phyloP scores from a whole-genome alignment of 2,113 vertebrate genomes.

The Saguinus imperator region DNA sequence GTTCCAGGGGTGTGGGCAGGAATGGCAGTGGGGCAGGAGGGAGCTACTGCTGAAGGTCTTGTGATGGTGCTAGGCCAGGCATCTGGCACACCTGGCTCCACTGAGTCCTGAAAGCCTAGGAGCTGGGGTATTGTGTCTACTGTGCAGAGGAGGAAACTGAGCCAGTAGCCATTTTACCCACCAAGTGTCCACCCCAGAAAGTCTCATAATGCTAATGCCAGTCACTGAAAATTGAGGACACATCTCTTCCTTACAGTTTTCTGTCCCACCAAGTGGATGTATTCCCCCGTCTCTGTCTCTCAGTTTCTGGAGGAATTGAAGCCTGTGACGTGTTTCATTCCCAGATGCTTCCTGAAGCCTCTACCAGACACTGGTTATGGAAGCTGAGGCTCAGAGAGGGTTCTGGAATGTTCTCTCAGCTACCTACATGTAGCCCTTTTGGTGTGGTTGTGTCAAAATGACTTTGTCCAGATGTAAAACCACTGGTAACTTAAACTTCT shows the following conservation, averaged over 20 bases:
- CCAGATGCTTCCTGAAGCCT: neutral
- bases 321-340: neutral
- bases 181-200: no score
- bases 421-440: neutral
- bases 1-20: neutral
- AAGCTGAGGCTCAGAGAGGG: neutral
- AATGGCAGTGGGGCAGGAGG: no score
- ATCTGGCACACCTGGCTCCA: neutral
- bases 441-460: neutral
- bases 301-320: neutral
- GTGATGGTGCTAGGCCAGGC: neutral
- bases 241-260: neutral
- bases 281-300: neutral
- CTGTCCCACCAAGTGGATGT: neutral
- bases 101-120: neutral
- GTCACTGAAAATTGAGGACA: fast-evolving
- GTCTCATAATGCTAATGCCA: no score
- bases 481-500: neutral
- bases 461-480: neutral
- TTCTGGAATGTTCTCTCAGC: neutral
- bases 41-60: neutral
- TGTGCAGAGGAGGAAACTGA: neutral
- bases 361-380: neutral
- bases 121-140: neutral
- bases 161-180: neutral